Evolutionary conservation across 2,797 vertebrate species (phyloP), one percentile per base, ranked within the genome.

Genomic region (Rallus crepitans): DNA sequence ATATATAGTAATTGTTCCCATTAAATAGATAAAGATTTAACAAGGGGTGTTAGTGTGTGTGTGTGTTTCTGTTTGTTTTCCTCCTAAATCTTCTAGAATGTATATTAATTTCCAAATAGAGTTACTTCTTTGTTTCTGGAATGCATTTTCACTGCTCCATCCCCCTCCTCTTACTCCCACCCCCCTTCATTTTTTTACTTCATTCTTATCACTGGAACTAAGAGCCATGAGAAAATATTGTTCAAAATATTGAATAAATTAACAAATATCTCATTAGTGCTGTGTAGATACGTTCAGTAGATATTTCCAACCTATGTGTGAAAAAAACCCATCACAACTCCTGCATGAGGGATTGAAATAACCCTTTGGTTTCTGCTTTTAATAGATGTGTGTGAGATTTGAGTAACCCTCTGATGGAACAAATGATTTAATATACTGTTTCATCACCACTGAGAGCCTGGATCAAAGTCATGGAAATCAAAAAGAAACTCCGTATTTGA

Each of bases 131-230:
- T 3, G 12, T 76, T 69, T 79, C 21, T 71, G 12, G 35, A 66
- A 86, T 57, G 5, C 18, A 70, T 83, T 77, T 93, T 35, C 33
- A 21, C 10, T 1, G 15, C 1, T 8, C 2, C 2, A 12, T 15
- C 0, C 5, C 17, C 3, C 23, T 3, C 3, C 25, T 5, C 5
- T 15, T 37, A 10, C 37, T 37, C 37, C 37, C 11, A 11, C 37
- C 25, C 50, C 27, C 27, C 4, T 6, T 15, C 15, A 10, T 30
- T 5, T 4, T 48, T 47, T 45, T 39, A 19, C 2, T 75, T 77
- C 18, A 13, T 86, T 80, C 24, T 86, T 57, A 37, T 75, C 16
- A 76, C 7, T 76, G 25, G 5, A 82, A 35, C 31, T 56, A 72
- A 83, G 93, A 87, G 5, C 15, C 10, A 9, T 25, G 13, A 69